Base-by-base conservation (phyloP, 2,888 invertebrate genomes). In the Aplocera efformata region DNA sequence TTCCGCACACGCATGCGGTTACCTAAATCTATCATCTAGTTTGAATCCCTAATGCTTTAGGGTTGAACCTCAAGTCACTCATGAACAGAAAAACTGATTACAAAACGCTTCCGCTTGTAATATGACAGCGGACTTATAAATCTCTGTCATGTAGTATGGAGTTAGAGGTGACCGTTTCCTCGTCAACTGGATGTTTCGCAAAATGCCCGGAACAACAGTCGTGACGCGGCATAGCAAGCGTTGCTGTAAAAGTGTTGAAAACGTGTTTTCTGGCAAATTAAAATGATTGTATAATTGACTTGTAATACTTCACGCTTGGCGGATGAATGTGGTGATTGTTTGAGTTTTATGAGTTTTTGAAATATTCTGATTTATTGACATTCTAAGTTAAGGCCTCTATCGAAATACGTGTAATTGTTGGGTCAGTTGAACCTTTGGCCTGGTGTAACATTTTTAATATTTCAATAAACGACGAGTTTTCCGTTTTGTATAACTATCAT, bases 141-240 rank as follows among this genome's bases (percentile, higher is more conserved):
- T 10, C 28, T 3, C 29, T 40, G 6, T 52, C 49, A 31, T 28
- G 13, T 10, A 23, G 26, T 38, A 22, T 32, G 10, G 25, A 48
- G 29, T 33, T 6, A 5, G 26, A 20, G 13, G 17, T 22, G 37
- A 31, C 28, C 32, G 41, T 49, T 54, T 55, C 57, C 49, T 49
- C 45, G 27, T 41, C 44, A 28, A 34, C 44, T 46, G 39, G 58
- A 37, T 45, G 44, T 51, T 53, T 50, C 42, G 36, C 37, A 30
- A 57, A 63, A 56, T 57, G 58, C 40, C 65, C 57, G 61, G 59
- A 62, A 65, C 51, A 42, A 50, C 37, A 31, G 48, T 53, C 48
- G 45, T 23, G 27, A 50, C 50, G 58, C 52, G 41, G 52, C 67
- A 58, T 56, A 38, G 30, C 21, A 11, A n/a, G 28, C 40, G 41